Conservation (phyloP, 2,888 invertebrate species). For the Epistrophella euchroma region DNA sequence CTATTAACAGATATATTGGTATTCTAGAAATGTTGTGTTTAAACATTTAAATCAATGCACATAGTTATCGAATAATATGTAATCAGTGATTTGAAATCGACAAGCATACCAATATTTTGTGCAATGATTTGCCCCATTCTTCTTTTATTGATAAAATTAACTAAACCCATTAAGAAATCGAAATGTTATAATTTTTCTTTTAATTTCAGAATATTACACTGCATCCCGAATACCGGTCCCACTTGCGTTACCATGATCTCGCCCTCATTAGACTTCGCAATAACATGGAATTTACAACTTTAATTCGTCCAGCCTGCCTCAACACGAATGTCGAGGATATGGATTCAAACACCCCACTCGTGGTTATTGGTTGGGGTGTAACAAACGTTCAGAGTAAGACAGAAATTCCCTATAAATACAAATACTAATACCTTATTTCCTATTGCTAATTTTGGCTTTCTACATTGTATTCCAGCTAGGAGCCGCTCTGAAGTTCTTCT, state of each 20-base stretch:
- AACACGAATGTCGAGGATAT: slow-evolving; percentile 78
- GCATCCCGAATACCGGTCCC: slow-evolving; percentile 79
- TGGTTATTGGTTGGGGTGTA: slow-evolving; percentile 81
- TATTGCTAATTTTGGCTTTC: background rate
- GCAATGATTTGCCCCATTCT: no score
- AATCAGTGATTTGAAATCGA: no score
- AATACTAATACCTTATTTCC: background rate
- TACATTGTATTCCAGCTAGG: slow-evolving; percentile 58
- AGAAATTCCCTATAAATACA: background rate
- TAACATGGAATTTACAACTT: slow-evolving; percentile 60
- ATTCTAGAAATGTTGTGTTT: background rate
- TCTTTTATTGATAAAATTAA: background rate
- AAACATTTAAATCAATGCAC: no score
- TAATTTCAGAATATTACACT: slow-evolving; percentile 77
- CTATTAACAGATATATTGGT: background rate
- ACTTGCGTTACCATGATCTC: slow-evolving; percentile 80
- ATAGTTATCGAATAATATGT: no score
- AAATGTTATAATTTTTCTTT: background rate
- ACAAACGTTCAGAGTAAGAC: slow-evolving; percentile 79
- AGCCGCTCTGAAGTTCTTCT: slow-evolving; percentile 67
- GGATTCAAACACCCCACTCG: slow-evolving; percentile 71
- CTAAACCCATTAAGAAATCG: background rate
- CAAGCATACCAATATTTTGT: no score
- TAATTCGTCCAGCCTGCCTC: slow-evolving; percentile 79
- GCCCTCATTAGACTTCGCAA: slow-evolving; percentile 78